Base-by-base conservation (phyloP, 2,113 vertebrate species). In the Heterotis niloticus region DNA sequence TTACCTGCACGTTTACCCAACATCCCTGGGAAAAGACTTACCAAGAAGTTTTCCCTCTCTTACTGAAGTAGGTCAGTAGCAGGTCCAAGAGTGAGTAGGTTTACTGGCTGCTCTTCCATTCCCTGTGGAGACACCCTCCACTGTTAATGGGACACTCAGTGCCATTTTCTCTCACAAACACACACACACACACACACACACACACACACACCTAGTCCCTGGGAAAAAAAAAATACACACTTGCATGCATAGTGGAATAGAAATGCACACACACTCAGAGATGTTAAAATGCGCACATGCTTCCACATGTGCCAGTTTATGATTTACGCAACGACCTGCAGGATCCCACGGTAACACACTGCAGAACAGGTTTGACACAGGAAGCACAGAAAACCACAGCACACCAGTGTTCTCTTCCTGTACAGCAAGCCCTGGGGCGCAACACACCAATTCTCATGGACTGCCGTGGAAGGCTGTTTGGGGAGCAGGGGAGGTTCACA, bases 11-110 rank as follows among this genome's bases (percentile, higher is more conserved):
- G 17, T 72, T 72, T 72, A 72, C 52, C 79, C 79, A 76, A 60
- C 78, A 79, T 80, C 75, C 66, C 60, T 28, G 60, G 79, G 75
- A 77, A 83, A 84, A 78, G 77, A 79, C 3, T 44, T 71, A 51
- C 65, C 68, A 84, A 85, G 75, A 20, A 14, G 14, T 62, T 57
- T 80, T 75, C 26, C 71, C 65, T 77, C 78, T 70, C 67, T 23
- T 26, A 78, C 29, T 76, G 84, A 81, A 83, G 80, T 23, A 75
- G 65, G 10, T 34, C 28, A 34, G 9, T 29, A 7, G 67, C 9
- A 17, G 67, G 26, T 18, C 28, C 67, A 29, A 69, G 26, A 34
- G 26, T 14, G 23, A 34, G 67, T 29, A 44, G 67, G 67, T 69
- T 26, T 34, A 69, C 67, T 34, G 67, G 26, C 67, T 16, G 14